phyloP scores from a whole-genome alignment of 92 coral and sea anemone species.

The Muricea muricata region DNA sequence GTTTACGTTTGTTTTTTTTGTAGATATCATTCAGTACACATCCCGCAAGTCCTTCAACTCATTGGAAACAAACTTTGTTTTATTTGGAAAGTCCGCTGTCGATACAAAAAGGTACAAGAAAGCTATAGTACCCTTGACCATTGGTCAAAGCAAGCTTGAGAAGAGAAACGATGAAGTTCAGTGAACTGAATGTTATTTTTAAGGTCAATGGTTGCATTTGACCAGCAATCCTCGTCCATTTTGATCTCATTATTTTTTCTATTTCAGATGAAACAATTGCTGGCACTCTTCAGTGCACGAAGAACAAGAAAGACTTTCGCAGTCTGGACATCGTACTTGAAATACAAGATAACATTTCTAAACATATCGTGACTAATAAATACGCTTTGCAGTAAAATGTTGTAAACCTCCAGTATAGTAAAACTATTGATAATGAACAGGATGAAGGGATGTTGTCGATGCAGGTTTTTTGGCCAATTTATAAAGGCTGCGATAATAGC shows the following conservation, averaged over 20 bases:
- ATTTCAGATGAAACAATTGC: slow-evolving; percentile 76
- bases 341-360: slow-evolving; percentile 26
- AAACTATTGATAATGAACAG: too few relatives aligned
- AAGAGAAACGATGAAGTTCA: too few relatives aligned
- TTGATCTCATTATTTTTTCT: neutral
- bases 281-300: slow-evolving; percentile 81
- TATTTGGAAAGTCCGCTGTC: slow-evolving; percentile 74
- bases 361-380: slow-evolving; percentile 20
- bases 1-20: neutral
- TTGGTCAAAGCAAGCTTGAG: too few relatives aligned
- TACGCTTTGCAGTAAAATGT: slow-evolving; percentile 26
- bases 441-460: too few relatives aligned
- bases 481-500: too few relatives aligned
- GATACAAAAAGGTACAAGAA: slow-evolving; percentile 70
- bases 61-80: slow-evolving; percentile 96
- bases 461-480: too few relatives aligned
- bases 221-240: too few relatives aligned
- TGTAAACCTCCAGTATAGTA: too few relatives aligned
- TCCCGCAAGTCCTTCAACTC: slow-evolving; percentile 77
- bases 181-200: too few relatives aligned
- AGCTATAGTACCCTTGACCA: too few relatives aligned
- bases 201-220: too few relatives aligned
- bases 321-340: slow-evolving; percentile 82
- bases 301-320: slow-evolving; percentile 79
- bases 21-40: slow-evolving; percentile 89